Percentiles rank a stretch among this genome's conserved stretches.
Conservation (phyloP, 2,888 invertebrate species). For the Chloroclysta siterata region DNA sequence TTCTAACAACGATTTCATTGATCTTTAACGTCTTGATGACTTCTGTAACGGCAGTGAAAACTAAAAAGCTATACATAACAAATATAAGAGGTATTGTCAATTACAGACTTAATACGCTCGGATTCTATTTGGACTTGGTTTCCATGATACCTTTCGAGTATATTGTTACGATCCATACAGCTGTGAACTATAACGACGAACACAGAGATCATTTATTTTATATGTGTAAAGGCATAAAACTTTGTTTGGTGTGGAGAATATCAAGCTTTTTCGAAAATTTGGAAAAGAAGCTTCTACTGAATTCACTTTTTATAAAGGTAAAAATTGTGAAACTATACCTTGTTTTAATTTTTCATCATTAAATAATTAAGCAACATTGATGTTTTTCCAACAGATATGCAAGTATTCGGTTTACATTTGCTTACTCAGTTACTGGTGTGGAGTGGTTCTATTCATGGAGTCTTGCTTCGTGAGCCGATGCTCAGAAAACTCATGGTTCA, state of each 20-base stretch:
- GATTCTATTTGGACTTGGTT: constrained; percentile 80
- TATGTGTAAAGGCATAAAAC: constrained; percentile 80
- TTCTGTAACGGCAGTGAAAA: constrained; percentile 76
- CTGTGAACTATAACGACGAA: constrained; percentile 65
- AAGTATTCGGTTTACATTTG: constrained; percentile 78
- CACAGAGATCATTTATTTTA: constrained; percentile 75
- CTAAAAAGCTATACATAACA: constrained; percentile 70
- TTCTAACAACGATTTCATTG: constrained; percentile 69
- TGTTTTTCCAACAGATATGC: constrained; percentile 58
- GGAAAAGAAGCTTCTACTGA: constrained; percentile 70
- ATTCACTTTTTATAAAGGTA: constrained; percentile 73
- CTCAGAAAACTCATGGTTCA: constrained; percentile 79
- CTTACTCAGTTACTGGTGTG: constrained; percentile 80
- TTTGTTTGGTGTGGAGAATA: constrained; percentile 80
- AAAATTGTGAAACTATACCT: background rate
- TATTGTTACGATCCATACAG: constrained; percentile 70
- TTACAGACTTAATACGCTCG: constrained; percentile 73
- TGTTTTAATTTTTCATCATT: background rate
- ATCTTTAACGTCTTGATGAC: constrained; percentile 73
- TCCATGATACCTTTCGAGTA: constrained; percentile 80
- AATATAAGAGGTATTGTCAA: constrained; percentile 67
- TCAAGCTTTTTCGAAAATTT: constrained; percentile 75
- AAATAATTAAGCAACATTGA: background rate
- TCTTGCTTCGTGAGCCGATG: constrained; percentile 80
- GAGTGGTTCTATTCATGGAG: constrained; percentile 80